Percentiles rank a stretch among this genome's conserved stretches.
Conservation (phyloP, 2,113 vertebrate species). For the Lepisosteus osseus region DNA sequence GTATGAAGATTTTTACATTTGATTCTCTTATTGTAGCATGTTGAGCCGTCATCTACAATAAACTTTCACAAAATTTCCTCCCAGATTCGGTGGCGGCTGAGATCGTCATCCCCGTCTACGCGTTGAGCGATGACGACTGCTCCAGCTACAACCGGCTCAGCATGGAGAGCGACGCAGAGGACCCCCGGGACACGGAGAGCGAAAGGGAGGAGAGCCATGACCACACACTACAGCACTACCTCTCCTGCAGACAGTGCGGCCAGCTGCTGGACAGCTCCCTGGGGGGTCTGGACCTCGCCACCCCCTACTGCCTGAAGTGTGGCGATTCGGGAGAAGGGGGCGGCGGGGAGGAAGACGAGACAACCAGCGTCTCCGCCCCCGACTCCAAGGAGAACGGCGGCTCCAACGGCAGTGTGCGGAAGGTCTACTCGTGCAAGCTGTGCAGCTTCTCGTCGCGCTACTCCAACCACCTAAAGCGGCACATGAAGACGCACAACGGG, state of each 20-base stretch:
- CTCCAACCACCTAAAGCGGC: constrained; percentile 93
- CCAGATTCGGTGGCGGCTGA: constrained; percentile 80
- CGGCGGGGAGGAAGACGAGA: constrained; percentile 52
- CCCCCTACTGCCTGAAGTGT: constrained; percentile 68
- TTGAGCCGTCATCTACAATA: too few relatives aligned
- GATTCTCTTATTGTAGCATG: too few relatives aligned
- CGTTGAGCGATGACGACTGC: constrained; percentile 85
- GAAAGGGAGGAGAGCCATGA: constrained; percentile 57
- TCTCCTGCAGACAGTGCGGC: constrained; percentile 82
- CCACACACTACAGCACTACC: constrained; percentile 57
- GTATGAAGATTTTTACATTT: too few relatives aligned
- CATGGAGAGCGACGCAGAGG: constrained; percentile 82
- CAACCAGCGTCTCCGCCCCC: constrained; percentile 25
- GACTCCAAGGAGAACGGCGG: neutral
- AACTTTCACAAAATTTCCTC: neutral
- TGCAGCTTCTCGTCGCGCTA: constrained; percentile 94
- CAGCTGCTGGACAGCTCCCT: constrained; percentile 69
- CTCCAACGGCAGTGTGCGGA: constrained; percentile 51
- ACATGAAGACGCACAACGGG: constrained; percentile 98
- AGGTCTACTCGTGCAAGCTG: constrained; percentile 84
- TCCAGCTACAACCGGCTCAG: constrained; percentile 77
- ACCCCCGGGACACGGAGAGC: constrained; percentile 61
- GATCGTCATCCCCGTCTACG: constrained; percentile 77
- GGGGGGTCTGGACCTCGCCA: constrained; percentile 57
- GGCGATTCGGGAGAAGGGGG: constrained; percentile 33